phyloP scores from a whole-genome alignment of 2,888 invertebrate species.

The Polydrusus pterygomalis region DNA sequence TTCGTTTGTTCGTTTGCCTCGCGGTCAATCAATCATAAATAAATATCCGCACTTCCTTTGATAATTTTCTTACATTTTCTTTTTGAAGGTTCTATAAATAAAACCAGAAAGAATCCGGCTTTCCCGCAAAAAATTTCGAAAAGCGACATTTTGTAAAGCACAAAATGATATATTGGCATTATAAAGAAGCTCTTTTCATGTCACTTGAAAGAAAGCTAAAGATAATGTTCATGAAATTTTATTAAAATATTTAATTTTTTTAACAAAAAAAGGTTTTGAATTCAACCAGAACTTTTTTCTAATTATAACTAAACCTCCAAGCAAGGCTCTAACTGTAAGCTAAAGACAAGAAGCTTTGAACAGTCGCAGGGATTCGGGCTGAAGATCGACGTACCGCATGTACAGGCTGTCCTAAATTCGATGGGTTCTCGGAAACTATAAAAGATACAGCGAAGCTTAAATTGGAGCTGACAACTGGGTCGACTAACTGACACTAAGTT shows the following conservation, averaged over 20 bases:
- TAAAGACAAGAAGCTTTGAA: too few species aligned
- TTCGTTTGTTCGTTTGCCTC: neutral
- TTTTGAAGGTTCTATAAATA: neutral
- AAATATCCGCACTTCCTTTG: neutral
- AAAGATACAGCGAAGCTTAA: too few species aligned
- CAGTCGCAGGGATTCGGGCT: too few species aligned
- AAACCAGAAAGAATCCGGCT: neutral
- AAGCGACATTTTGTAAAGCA: conserved; percentile 12
- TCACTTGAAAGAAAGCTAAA: neutral
- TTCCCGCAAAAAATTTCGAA: neutral
- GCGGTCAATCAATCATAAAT: neutral
- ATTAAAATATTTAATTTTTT: neutral
- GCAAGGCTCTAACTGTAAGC: too few species aligned
- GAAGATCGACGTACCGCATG: too few species aligned
- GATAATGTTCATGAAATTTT: neutral
- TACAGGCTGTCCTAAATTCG: too few species aligned
- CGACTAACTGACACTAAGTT: too few species aligned
- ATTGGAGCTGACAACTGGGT: too few species aligned
- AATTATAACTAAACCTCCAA: too few species aligned
- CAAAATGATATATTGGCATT: conserved; percentile 6
- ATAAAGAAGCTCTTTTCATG: conserved; percentile 5
- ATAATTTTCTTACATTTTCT: neutral
- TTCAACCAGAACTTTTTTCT: too few species aligned
- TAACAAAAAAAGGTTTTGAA: neutral
- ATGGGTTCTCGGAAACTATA: too few species aligned